Evolutionary conservation across 2,113 vertebrate genomes (phyloP).

Genomic region (Phyllostomus discolor): DNA sequence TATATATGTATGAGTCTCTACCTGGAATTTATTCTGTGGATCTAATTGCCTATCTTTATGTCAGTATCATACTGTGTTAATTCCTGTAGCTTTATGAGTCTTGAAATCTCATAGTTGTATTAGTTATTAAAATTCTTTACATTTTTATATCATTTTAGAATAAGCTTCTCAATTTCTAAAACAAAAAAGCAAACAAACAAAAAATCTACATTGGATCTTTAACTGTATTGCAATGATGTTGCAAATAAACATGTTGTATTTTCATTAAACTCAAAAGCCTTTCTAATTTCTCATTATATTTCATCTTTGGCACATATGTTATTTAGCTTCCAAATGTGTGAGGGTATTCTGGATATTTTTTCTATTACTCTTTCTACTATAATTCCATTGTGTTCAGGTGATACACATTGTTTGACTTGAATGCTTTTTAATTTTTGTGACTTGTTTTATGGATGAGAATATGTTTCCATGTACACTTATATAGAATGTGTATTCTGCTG

Average conservation of each 20-base stretch:
- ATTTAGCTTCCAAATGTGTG: background rate
- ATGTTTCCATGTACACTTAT: background rate
- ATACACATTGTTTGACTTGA: background rate
- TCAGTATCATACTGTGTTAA: background rate
- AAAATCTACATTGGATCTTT: background rate
- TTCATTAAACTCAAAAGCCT: background rate
- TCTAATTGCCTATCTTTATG: background rate
- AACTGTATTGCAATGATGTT: background rate
- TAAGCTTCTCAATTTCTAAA: background rate
- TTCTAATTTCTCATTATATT: background rate
- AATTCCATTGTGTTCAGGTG: background rate
- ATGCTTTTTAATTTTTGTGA: background rate
- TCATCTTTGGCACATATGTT: background rate
- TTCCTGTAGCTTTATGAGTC: background rate
- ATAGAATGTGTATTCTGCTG: background rate
- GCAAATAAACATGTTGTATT: background rate
- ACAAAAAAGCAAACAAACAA: background rate
- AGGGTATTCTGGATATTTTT: background rate
- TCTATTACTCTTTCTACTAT: background rate
- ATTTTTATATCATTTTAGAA: background rate
- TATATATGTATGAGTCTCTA: background rate
- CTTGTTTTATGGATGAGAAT: background rate
- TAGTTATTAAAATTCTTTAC: background rate
- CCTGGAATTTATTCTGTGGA: background rate
- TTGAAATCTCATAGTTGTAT: background rate